Percentiles rank a stretch among this genome's conserved stretches.
phyloP scores from a whole-genome alignment of 2,113 vertebrate species.

The Aix galericulata region DNA sequence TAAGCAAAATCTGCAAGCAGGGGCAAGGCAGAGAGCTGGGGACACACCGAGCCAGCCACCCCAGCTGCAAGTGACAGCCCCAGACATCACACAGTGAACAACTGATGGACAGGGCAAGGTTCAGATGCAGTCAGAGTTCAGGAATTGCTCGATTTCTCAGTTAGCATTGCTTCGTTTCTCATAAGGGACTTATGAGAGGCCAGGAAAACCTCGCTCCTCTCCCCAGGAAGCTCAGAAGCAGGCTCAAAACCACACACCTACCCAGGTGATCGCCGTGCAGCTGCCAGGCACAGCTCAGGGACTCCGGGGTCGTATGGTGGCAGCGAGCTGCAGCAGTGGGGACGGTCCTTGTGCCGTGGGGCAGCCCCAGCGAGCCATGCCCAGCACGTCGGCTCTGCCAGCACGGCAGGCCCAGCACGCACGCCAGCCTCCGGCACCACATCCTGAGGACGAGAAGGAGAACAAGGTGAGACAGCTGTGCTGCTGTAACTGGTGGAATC shows the following conservation, averaged over 20 bases:
- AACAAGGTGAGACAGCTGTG: neutral
- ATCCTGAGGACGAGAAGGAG: conserved; percentile 42
- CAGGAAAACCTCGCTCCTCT: neutral
- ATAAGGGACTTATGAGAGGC: neutral
- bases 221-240: neutral
- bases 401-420: conserved; percentile 6
- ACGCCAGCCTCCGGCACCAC: conserved; percentile 64
- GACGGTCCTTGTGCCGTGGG: neutral
- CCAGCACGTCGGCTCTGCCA: neutral
- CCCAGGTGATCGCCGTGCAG: conserved; percentile 77
- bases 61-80: neutral
- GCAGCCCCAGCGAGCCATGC: neutral
- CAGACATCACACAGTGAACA: fast-evolving
- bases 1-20: neutral
- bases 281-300: conserved; percentile 70
- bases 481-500: fast-evolving
- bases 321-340: neutral
- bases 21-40: neutral
- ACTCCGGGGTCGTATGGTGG: conserved; percentile 25
- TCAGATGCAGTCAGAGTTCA: neutral
- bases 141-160: neutral
- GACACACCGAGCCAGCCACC: neutral
- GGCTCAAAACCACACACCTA: conserved; percentile 18
- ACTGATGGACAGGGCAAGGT: neutral
- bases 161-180: neutral